A percentile compares a stretch with the other conserved stretches of the same genome.
These are phyloP conservation scores for Drosophila teissieri DNA, from an alignment of 1,140 invertebrate species.

Conservation along the genomic window DNA sequence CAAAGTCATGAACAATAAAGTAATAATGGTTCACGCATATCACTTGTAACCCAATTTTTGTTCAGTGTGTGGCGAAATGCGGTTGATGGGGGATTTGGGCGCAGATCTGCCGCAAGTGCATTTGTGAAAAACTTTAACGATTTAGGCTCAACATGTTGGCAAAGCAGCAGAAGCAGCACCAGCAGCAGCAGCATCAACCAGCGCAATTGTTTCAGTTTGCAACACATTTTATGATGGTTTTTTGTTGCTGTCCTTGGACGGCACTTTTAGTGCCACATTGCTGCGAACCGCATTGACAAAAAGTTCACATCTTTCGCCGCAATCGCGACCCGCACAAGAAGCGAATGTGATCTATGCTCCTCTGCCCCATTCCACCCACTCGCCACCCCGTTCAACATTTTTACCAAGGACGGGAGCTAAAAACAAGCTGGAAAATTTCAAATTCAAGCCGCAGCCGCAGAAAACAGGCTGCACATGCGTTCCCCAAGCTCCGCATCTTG, in stretches of 20 bases:
- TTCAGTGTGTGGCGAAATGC: neutral
- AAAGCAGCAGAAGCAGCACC: constrained; percentile 45
- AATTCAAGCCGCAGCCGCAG: constrained; percentile 76
- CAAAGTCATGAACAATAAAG: too few relatives aligned
- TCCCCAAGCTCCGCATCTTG: constrained; percentile 53
- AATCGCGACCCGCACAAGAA: constrained; percentile 50
- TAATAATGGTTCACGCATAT: too few relatives aligned
- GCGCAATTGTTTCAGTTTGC: constrained; percentile 69
- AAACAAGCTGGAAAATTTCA: constrained; percentile 73
- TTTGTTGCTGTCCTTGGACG: constrained; percentile 63
- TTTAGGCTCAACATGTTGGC: constrained; percentile 82
- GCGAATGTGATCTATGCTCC: constrained; percentile 76
- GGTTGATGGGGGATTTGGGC: constrained; percentile 6
- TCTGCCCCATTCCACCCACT: constrained; percentile 7
- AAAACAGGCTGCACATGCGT: constrained; percentile 72
- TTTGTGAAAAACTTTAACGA: constrained; percentile 82
- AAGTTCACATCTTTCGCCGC: constrained; percentile 69
- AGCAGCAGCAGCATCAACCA: constrained; percentile 44
- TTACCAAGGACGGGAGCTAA: constrained; percentile 45
- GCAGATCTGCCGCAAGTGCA: constrained; percentile 71
- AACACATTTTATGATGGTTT: constrained; percentile 73
- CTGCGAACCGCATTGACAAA: constrained; percentile 68
- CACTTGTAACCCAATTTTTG: neutral
- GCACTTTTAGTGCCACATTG: constrained; percentile 68
- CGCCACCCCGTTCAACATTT: constrained; percentile 13